Evolutionary conservation across 2,888 invertebrate species (phyloP), one percentile per base, ranked within the genome.

Genomic region (Amblyjoppa fuscipennis): DNA sequence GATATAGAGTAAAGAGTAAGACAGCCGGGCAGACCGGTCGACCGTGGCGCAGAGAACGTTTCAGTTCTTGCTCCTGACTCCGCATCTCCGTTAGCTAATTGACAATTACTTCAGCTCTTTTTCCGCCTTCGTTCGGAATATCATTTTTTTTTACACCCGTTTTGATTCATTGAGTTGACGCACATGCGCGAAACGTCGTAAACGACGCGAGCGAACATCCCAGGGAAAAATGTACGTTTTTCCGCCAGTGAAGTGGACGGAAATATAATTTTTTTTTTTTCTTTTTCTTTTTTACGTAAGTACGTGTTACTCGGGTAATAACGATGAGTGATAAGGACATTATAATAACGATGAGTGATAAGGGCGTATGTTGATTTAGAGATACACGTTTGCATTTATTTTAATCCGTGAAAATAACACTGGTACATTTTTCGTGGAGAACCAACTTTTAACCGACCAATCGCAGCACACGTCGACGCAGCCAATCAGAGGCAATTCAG

Each of bases 61-160:
- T 80, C 68, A 83, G 74, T 80, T 80, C 73, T 80, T 66, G 45
- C 73, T 80, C 41, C 71, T 56, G 64, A 51, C 71, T 80, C 38
- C 64, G 73, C 73, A 80, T 73, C 64, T 66, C 41, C 41, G 64
- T 80, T 64, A 53, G 71, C 34, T 64, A 80, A 73, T 80, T 80
- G 59, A 71, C 61, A 20, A 79, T 71, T 64, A 64, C 49, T 31
- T 49, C 64, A 41, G n/a, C 64, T n/a, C 75, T 75, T 75, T 75
- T 75, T 75, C 75, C 75, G 13, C 49, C 49, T 64, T 64, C 75
- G 49, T 49, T 69, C 28, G 69, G 16, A 41, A 59, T 45, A 59
- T 74, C 59, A 28, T 59, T 25, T 59, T 61, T 56, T 53, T 73
- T 59, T 73, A 56, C 41, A 45, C 59, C 28, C 28, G 59, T 74